Percentiles rank a stretch among this genome's conserved stretches.
These are phyloP conservation scores for Coregonus sp. DNA, from an alignment of 2,797 vertebrate genomes.

Conservation along the genomic window DNA sequence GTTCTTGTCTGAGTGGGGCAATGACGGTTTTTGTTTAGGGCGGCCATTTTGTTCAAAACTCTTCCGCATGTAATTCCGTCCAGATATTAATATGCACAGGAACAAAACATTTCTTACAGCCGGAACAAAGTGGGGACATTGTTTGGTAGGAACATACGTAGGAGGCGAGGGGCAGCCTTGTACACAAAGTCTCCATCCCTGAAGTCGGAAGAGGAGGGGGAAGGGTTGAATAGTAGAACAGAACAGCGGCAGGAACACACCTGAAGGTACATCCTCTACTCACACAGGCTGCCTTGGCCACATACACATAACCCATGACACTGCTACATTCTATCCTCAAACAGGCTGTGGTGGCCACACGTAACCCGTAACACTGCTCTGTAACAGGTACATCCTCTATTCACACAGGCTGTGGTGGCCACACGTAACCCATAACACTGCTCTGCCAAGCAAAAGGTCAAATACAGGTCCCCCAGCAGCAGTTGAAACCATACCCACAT, in stretches of 20 bases:
- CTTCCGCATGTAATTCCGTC: background rate
- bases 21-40: background rate
- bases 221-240: no score
- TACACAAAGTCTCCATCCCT: background rate
- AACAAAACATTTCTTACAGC: background rate
- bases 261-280: background rate
- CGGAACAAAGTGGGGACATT: background rate
- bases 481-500: no score
- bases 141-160: background rate
- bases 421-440: no score
- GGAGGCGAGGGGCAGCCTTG: background rate
- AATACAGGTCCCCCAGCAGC: no score
- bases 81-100: background rate
- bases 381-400: no score
- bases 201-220: background rate
- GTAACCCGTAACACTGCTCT: no score
- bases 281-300: background rate
- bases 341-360: no score
- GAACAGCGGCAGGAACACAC: background rate
- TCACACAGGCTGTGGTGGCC: no score
- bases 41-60: background rate
- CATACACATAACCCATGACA: background rate
- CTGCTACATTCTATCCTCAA: no score
- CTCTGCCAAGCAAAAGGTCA: no score
- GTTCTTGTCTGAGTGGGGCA: no score